Percentiles rank a stretch among this genome's conserved stretches.
phyloP scores from a whole-genome alignment of 2,797 vertebrate species.

The Molossus alvarezi region DNA sequence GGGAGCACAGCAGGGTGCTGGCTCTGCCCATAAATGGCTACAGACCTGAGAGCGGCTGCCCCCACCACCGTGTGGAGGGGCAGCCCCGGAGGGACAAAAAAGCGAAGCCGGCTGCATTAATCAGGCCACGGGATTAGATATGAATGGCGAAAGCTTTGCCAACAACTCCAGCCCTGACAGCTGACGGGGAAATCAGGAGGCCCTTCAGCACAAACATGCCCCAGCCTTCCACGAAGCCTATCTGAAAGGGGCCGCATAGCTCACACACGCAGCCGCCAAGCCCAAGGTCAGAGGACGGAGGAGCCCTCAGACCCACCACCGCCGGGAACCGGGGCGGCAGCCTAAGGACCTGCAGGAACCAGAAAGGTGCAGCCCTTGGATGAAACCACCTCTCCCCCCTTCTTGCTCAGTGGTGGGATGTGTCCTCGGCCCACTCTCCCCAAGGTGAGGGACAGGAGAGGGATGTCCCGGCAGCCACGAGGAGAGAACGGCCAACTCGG shows the following conservation, averaged over 20 bases:
- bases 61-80: neutral
- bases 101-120: conserved; percentile 6
- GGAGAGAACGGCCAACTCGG: neutral
- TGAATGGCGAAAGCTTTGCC: conserved; percentile 23
- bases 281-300: neutral
- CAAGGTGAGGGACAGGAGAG: neutral
- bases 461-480: neutral
- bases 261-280: neutral
- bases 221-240: neutral
- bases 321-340: neutral
- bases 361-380: neutral
- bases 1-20: neutral
- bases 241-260: neutral
- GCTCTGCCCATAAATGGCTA: conserved; percentile 65
- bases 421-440: fast-evolving
- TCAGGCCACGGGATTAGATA: conserved; percentile 63
- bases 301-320: neutral
- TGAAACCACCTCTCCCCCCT: too few species aligned
- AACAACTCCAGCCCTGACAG: conserved; percentile 29
- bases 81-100: conserved; percentile 48
- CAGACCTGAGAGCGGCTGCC: neutral
- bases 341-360: neutral
- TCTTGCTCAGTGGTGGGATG: neutral
- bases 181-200: conserved; percentile 30
- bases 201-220: neutral